These are phyloP conservation scores for Acanthococcus lagerstroemiae DNA, from an alignment of 2,888 invertebrate genomes.

Conservation along the genomic window DNA sequence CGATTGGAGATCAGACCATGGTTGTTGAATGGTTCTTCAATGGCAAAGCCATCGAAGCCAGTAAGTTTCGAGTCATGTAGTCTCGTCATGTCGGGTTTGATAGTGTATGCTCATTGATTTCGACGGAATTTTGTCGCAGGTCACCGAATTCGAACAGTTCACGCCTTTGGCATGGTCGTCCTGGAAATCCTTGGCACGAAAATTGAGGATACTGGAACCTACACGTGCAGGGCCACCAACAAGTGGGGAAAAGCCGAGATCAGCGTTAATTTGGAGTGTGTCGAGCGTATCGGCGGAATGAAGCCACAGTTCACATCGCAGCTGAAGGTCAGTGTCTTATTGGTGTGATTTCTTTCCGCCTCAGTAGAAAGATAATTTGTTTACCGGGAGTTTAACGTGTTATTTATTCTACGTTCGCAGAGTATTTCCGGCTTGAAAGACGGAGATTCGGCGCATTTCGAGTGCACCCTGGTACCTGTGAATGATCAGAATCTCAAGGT, in stretches of 20 bases:
- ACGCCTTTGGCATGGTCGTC: constrained; percentile 96
- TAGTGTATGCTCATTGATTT: not conserved
- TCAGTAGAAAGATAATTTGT: not conserved
- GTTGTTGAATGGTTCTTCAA: constrained; percentile 94
- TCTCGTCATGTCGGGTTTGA: not conserved
- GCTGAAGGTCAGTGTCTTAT: constrained; percentile 44
- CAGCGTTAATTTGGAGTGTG: constrained; percentile 68
- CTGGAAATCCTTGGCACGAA: constrained; percentile 91
- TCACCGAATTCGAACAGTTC: constrained; percentile 82
- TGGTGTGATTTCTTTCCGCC: not conserved
- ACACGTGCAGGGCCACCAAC: constrained; percentile 80
- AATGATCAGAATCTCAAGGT: constrained; percentile 89
- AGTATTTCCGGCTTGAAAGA: constrained; percentile 76
- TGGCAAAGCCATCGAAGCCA: constrained; percentile 74
- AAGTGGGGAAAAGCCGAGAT: constrained; percentile 82
- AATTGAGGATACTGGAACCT: constrained; percentile 81
- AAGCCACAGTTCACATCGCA: constrained; percentile 82
- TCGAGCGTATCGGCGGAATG: constrained; percentile 74
- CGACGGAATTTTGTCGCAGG: constrained; percentile 41
- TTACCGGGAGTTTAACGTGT: too few relatives aligned
- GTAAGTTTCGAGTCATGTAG: constrained; percentile 41
- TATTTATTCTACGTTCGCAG: constrained; percentile 45
- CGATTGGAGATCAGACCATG: constrained; percentile 88
- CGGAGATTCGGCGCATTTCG: constrained; percentile 88
- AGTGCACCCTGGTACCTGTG: constrained; percentile 85